A percentile compares a stretch with the other conserved stretches of the same genome.
phyloP scores from a whole-genome alignment of 2,888 invertebrate genomes.

The Chrysotoxum bicinctum region DNA sequence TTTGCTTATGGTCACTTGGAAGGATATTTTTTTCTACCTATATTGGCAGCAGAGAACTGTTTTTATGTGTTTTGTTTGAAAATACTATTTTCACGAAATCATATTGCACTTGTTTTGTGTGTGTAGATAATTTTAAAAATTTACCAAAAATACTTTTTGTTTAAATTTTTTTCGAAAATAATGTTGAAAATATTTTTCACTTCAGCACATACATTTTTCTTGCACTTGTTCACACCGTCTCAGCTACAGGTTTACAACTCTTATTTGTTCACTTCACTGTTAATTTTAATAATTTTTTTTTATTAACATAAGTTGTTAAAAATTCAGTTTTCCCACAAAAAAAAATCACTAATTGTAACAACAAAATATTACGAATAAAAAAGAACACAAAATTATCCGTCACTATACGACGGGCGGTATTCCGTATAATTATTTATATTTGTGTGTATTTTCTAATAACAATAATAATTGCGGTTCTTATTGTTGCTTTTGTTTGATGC shows the following conservation, averaged over 20 bases:
- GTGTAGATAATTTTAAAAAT: background rate
- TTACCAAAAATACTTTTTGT: background rate
- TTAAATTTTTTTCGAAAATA: constrained; percentile 18
- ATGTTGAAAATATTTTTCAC: constrained; percentile 42
- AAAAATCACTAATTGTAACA: background rate
- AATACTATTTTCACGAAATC: constrained; percentile 30
- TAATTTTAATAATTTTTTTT: background rate
- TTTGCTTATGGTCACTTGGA: constrained; percentile 29
- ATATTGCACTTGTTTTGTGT: constrained; percentile 38
- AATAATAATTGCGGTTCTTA: constrained; percentile 49
- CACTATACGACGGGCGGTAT: background rate
- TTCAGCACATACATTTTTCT: constrained; percentile 23
- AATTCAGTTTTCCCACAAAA: background rate
- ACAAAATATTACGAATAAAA: background rate
- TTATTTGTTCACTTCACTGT: constrained; percentile 17
- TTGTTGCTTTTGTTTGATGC: constrained; percentile 60
- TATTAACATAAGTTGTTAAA: background rate
- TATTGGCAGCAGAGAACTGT: constrained; percentile 37
- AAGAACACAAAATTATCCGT: background rate
- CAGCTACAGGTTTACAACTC: constrained; percentile 57
- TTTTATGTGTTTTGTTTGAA: constrained; percentile 15
- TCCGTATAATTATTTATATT: background rate
- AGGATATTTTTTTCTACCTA: constrained; percentile 21
- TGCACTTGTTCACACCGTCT: constrained; percentile 24
- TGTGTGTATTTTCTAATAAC: constrained; percentile 4